Percentiles rank a stretch among this genome's conserved stretches.
These are phyloP conservation scores for Drosophila arizonae DNA, from an alignment of 1,140 invertebrate species.

Conservation along the genomic window DNA sequence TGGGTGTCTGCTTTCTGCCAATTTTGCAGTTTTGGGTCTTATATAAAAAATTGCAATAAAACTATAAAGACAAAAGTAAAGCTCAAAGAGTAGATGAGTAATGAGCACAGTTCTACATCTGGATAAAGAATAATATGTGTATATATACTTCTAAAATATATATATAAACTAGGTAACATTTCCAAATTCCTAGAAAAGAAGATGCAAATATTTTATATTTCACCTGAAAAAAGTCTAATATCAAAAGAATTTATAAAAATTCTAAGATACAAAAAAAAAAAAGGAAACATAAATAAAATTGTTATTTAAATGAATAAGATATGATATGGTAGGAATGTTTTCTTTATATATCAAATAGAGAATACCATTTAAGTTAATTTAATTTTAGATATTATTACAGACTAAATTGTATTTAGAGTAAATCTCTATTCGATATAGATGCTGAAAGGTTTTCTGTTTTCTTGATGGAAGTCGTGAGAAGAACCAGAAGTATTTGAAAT, in stretches of 20 bases:
- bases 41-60: conserved; percentile 56
- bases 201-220: conserved; percentile 28
- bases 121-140: neutral
- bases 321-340: too few relatives aligned
- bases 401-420: too few relatives aligned
- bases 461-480: too few relatives aligned
- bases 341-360: too few relatives aligned
- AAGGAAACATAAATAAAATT: too few relatives aligned
- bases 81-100: conserved; percentile 61
- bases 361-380: too few relatives aligned
- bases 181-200: conserved; percentile 48
- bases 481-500: too few relatives aligned
- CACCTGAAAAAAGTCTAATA: conserved; percentile 21
- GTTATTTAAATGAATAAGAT: too few relatives aligned
- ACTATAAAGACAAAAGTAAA: conserved; percentile 10
- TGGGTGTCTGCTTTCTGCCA: conserved; percentile 65
- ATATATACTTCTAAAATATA: neutral
- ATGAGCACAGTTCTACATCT: conserved; percentile 59
- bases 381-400: too few relatives aligned
- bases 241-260: conserved; percentile 1
- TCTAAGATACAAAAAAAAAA: too few relatives aligned
- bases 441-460: too few relatives aligned
- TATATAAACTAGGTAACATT: conserved; percentile 16
- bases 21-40: conserved; percentile 62
- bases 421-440: too few relatives aligned